phyloP scores from a whole-genome alignment of 2,113 vertebrate species.

The Melanerpes formicivorus region DNA sequence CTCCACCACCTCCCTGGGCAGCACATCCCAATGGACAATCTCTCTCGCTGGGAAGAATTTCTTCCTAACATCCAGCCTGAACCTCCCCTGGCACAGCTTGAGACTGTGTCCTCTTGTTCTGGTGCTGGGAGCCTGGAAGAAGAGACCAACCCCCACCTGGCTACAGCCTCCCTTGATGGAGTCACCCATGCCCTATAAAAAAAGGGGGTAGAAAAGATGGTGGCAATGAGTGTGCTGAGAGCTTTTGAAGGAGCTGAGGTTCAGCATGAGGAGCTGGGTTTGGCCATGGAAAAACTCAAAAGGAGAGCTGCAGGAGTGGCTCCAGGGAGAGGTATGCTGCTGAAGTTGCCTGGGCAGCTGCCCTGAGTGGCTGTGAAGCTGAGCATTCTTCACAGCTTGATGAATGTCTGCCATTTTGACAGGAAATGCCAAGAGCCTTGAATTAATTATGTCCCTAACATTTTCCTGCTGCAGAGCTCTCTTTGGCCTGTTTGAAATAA shows the following conservation, averaged over 20 bases:
- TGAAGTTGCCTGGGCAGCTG: background rate
- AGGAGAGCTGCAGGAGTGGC: rapidly evolving
- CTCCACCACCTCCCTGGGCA: no score
- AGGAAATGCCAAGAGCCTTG: conserved; percentile 56
- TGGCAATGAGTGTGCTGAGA: background rate
- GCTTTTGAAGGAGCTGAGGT: background rate
- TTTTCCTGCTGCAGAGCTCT: conserved; percentile 29
- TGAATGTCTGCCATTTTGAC: conserved; percentile 45
- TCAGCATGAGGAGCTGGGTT: background rate
- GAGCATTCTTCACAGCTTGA: background rate
- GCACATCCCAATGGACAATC: no score
- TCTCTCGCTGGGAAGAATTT: no score
- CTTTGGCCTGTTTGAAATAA: conserved; percentile 34
- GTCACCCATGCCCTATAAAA: background rate
- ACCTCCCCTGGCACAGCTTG: no score
- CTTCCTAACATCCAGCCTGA: no score
- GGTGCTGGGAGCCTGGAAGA: no score
- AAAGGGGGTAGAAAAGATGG: background rate
- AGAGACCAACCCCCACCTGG: no score
- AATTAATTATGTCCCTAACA: conserved; percentile 28
- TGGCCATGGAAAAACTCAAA: background rate
- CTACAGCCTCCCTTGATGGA: background rate
- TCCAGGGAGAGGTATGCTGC: background rate
- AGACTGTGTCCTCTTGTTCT: no score
- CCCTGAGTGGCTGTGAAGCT: background rate